phyloP scores from a whole-genome alignment of 2,888 invertebrate species.

The Tipula vernalis region DNA sequence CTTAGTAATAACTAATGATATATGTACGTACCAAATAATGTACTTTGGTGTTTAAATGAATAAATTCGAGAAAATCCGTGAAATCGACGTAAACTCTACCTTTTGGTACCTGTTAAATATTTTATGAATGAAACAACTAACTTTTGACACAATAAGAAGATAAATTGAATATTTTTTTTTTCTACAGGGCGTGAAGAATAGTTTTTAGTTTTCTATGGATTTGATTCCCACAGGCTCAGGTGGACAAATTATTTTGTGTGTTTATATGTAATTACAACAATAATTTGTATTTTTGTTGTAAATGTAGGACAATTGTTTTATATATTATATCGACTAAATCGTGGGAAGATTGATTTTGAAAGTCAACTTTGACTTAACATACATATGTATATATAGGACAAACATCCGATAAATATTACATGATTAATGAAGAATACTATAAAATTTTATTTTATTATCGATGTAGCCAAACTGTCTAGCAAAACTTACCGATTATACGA shows the following conservation, averaged over 20 bases:
- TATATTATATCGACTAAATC: not conserved
- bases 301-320: not conserved
- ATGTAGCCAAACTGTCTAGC: not conserved
- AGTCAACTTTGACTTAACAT: not conserved
- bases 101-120: not conserved
- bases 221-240: constrained; percentile 4
- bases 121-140: not conserved
- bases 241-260: not conserved
- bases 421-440: not conserved
- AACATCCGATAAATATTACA: not conserved
- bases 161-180: not conserved
- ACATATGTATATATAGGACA: not conserved
- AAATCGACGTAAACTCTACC: not conserved
- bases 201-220: not conserved
- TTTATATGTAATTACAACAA: not conserved
- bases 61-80: not conserved
- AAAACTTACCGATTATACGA: not conserved
- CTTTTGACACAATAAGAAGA: not conserved
- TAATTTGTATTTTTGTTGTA: not conserved
- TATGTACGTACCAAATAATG: not conserved
- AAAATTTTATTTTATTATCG: not conserved
- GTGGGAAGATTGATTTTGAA: not conserved
- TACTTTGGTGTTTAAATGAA: not conserved
- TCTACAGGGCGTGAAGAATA: not conserved
- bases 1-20: not conserved